Base-by-base conservation (phyloP, 2,888 invertebrate genomes). In the Drosophila subsilvestris region DNA sequence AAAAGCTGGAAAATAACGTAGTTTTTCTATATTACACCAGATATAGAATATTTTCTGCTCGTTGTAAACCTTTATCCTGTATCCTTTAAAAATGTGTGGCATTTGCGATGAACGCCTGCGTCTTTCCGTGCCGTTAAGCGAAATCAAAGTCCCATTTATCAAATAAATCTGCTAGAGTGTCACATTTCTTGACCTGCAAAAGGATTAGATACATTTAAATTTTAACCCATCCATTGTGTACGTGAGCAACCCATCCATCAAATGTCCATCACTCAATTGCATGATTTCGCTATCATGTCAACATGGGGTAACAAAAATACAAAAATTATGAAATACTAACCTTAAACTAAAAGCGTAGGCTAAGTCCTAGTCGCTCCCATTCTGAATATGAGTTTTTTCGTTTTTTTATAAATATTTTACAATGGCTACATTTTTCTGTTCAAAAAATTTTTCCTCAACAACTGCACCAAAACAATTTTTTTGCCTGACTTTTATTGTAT, bases 161-260 rank as follows among this genome's bases (percentile, higher is more conserved):
- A 51, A 56, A 70, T 70, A 72, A 72, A 70, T 70, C 63, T 53
- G 32, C 1, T 9, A 72, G 48, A 72, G 43, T 63, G 73, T 56
- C 43, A 53, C 70, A 72, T 72, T 70, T 70, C 32, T 53, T 63
- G 70, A 56, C 73, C 51, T 49, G 49, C 32, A 43, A 65, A 42
- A 32, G 65, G 48, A 37, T 50, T 17, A 20, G 25, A 20, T 50
- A 57, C 42, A 49, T 70, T 73, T 70, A 51, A 57, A 53, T 73
- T 72, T 53, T 37, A 47, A 51, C 73, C 63, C 70, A 73, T 72
- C 63, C 73, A 56, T 51, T 12, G 70, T 48, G 56, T 63, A 63
- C 70, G 70, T 70, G 70, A 70, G 74, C 56, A 51, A 53, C 47
- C 73, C 53, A 63, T 73, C 73, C 63, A 70, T 73, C 73, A 70